Percentiles rank a stretch among this genome's conserved stretches.
phyloP scores from a whole-genome alignment of 2,113 vertebrate genomes.

The Hypanus sabinus region DNA sequence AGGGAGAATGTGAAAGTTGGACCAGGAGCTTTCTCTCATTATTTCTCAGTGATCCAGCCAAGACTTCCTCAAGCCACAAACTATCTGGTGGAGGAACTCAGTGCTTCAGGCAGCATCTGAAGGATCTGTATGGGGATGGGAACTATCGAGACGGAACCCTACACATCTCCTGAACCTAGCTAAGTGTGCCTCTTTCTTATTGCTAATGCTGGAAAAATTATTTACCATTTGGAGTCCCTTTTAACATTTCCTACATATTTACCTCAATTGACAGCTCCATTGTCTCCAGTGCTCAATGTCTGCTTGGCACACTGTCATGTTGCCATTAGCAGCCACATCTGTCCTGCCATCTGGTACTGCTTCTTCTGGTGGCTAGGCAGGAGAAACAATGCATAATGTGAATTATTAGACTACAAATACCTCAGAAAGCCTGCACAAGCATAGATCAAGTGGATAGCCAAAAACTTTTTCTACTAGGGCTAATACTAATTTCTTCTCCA shows the following conservation, averaged over 20 bases:
- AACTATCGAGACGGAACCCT: too few species aligned
- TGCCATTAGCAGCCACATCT: background rate
- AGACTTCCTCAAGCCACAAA: too few species aligned
- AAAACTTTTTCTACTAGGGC: too few species aligned
- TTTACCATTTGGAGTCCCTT: background rate
- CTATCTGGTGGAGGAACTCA: too few species aligned
- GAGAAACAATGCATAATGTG: background rate
- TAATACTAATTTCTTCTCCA: too few species aligned
- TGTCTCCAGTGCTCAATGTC: background rate
- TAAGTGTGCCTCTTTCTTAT: background rate
- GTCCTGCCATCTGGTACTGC: background rate
- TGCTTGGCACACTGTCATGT: background rate
- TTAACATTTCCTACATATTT: background rate
- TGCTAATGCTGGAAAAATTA: background rate
- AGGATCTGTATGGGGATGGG: too few species aligned
- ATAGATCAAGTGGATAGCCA: too few species aligned
- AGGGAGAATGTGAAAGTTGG: too few species aligned
- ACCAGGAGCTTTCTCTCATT: too few species aligned
- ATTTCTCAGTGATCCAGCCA: too few species aligned
- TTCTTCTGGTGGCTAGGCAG: background rate
- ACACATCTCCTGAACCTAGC: background rate
- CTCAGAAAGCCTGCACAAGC: background rate
- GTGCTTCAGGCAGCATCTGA: too few species aligned
- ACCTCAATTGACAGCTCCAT: background rate
- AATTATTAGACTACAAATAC: constrained; percentile 11